Percentiles rank a stretch among this genome's conserved stretches.
These are phyloP conservation scores for Plutomurus gul DNA, from an alignment of 1,140 invertebrate species.

Conservation along the genomic window DNA sequence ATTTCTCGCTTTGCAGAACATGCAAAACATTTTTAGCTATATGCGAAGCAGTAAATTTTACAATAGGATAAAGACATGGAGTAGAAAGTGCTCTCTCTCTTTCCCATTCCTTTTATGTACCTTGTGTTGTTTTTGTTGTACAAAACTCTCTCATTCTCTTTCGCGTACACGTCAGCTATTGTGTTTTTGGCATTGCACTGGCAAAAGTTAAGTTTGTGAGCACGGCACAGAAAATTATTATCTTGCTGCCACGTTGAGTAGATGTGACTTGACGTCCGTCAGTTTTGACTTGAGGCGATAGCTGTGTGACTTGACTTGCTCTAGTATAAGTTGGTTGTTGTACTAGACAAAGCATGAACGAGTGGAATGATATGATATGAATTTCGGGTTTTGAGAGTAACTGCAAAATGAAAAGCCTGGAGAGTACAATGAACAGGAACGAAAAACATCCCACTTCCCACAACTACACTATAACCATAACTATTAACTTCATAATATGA, in stretches of 20 bases:
- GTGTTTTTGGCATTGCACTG: too few relatives aligned
- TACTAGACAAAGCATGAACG: neutral
- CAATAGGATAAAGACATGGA: neutral
- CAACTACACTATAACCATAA: slow-evolving; percentile 21
- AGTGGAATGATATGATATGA: neutral
- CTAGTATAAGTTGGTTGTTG: neutral
- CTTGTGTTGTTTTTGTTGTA: too few relatives aligned
- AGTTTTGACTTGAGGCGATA: slow-evolving; percentile 22
- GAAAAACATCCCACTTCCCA: slow-evolving; percentile 12
- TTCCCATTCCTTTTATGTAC: neutral
- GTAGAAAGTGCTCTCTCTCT: neutral
- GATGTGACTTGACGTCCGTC: slow-evolving; percentile 25
- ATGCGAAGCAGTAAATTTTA: neutral
- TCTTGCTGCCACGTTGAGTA: slow-evolving; percentile 23
- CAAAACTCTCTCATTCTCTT: too few relatives aligned
- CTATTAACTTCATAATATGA: slow-evolving; percentile 25
- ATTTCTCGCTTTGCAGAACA: neutral
- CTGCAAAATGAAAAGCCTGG: neutral
- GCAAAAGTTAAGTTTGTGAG: slow-evolving; percentile 29
- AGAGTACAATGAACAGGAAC: neutral
- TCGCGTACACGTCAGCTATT: too few relatives aligned
- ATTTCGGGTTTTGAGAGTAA: slow-evolving; percentile 16
- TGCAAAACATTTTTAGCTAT: slow-evolving; percentile 3
- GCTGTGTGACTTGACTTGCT: neutral
- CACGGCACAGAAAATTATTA: slow-evolving; percentile 25